Base-by-base conservation (phyloP, 2,888 invertebrate species). In the Caenorhabditis sulstoni region DNA sequence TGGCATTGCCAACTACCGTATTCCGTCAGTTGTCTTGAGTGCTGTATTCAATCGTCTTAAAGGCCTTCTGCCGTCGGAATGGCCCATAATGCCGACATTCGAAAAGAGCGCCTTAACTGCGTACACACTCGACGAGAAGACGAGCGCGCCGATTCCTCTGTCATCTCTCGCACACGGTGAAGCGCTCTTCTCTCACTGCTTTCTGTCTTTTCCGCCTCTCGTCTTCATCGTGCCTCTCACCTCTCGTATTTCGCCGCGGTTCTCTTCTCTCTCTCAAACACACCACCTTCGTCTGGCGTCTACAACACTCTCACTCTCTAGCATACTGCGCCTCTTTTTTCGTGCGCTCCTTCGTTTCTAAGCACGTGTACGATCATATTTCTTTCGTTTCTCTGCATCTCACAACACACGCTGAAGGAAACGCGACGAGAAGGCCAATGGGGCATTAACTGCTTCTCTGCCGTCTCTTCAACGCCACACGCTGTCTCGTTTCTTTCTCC, bases 31-130 rank as follows among this genome's bases (percentile, higher is more conserved):
- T 67, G 44, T 75, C 59, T 55, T 23, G 66, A 66, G 65, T 61
- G 66, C 55, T 47, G 66, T 66, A 67, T 59, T 66, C 66, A 47
- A 59, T 58, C 62, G 52, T 75, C 57, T 76, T 57, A 39, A 73
- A 65, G 62, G 16, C 57, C 58, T 70, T 45, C 16, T 76, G 52
- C 58, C 68, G 49, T 52, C 64, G 59, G 53, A 70, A 68, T 49
- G 77, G 77, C 70, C 70, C 70, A 77, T 70, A 77, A 77, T 66
- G 70, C 70, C 77, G 70, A 70, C 77, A 70, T 41, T 70, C 64
- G 58, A 41, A 66, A 70, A 55, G 70, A 77, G 70, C 65, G 47
- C 53, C 50, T 47, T 65, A 70, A 65, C 64, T 70, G 59, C 70
- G 67, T 67, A 75, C 67, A 75, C 75, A 75, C 75, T 62, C 67